These are phyloP conservation scores for Takifugu ocellatus DNA, from an alignment of 2,797 vertebrate genomes.

Conservation along the genomic window DNA sequence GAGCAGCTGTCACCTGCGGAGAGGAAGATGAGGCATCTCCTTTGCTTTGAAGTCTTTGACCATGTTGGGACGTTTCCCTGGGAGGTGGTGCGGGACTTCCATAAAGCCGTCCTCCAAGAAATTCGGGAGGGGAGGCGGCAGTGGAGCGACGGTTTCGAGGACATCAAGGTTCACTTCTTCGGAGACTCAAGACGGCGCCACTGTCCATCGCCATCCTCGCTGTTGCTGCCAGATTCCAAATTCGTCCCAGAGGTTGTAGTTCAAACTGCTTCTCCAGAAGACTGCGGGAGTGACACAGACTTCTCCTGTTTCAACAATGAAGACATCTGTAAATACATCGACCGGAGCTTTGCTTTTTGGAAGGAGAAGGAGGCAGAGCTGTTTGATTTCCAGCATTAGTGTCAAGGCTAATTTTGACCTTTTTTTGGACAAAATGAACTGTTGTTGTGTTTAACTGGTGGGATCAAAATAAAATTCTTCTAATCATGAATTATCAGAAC, in stretches of 20 bases:
- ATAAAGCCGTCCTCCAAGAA: slow-evolving; percentile 85
- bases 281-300: slow-evolving; percentile 41
- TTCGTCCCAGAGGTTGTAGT: slow-evolving; percentile 46
- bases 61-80: slow-evolving; percentile 86
- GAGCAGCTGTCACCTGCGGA: slow-evolving; percentile 85
- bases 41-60: slow-evolving; percentile 98
- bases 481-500: background rate
- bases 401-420: background rate
- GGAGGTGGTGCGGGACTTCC: slow-evolving; percentile 85
- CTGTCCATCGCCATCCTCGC: slow-evolving; percentile 26
- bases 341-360: slow-evolving; percentile 96
- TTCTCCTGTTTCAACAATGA: slow-evolving; percentile 71
- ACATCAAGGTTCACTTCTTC: slow-evolving; percentile 87
- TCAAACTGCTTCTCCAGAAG: slow-evolving; percentile 39
- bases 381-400: slow-evolving; percentile 78
- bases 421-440: slow-evolving; percentile 28
- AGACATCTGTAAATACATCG: slow-evolving; percentile 90
- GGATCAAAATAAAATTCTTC: slow-evolving; percentile 9
- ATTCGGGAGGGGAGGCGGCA: slow-evolving; percentile 80
- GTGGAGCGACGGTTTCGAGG: slow-evolving; percentile 90
- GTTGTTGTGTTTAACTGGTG: slow-evolving; percentile 8
- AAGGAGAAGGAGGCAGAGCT: slow-evolving; percentile 95
- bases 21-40: slow-evolving; percentile 89
- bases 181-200: slow-evolving; percentile 63
- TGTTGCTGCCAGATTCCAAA: slow-evolving; percentile 32